Conservation (phyloP, 2,113 vertebrate species). For the Halcyon senegalensis region DNA sequence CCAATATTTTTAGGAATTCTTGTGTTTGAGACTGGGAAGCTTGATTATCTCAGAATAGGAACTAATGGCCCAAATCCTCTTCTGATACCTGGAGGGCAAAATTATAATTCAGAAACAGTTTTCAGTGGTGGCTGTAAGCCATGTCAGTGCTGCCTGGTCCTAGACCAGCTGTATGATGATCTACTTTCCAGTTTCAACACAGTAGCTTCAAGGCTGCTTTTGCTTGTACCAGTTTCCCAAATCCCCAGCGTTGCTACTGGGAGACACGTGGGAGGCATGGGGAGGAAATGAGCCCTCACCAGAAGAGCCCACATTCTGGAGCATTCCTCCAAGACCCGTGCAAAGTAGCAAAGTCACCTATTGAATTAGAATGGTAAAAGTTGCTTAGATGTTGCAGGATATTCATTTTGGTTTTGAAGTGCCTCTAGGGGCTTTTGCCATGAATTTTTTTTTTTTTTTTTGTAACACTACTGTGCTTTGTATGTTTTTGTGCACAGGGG, state of each 20-base stretch:
- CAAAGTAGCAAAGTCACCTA: background rate
- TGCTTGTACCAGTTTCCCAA: background rate
- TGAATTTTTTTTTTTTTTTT: background rate
- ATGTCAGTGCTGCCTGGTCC: background rate
- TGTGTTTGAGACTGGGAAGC: background rate
- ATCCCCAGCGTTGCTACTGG: background rate
- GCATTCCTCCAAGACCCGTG: background rate
- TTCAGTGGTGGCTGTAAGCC: conserved; percentile 19
- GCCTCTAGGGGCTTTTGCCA: background rate
- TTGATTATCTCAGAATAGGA: background rate
- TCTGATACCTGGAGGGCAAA: conserved; percentile 8
- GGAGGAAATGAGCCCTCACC: background rate
- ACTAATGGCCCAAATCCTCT: background rate
- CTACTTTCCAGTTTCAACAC: background rate
- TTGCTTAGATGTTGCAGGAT: background rate
- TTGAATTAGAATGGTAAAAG: background rate
- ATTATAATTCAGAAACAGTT: background rate
- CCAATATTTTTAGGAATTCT: background rate
- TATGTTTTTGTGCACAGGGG: background rate
- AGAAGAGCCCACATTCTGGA: background rate
- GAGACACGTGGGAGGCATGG: background rate
- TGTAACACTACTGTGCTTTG: background rate
- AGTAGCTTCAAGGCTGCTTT: conserved; percentile 1
- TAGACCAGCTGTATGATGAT: background rate
- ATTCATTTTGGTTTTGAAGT: background rate